phyloP scores from a whole-genome alignment of 1,140 invertebrate genomes.

The Eufriesea mexicana region DNA sequence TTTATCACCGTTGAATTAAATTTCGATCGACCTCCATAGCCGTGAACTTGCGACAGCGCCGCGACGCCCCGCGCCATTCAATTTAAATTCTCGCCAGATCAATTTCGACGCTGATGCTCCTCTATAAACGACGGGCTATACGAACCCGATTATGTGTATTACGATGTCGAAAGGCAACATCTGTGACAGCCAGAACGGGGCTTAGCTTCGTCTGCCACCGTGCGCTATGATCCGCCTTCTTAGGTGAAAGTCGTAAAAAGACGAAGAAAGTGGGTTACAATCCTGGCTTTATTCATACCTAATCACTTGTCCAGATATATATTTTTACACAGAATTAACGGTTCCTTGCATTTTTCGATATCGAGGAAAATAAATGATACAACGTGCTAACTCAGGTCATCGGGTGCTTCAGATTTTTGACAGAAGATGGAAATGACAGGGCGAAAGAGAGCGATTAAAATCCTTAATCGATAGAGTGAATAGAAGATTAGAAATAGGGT shows the following conservation, averaged over 20 bases:
- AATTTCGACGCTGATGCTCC: neutral
- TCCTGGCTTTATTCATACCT: too few relatives aligned
- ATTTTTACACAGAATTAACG: too few relatives aligned
- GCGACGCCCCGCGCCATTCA: neutral
- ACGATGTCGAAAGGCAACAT: neutral
- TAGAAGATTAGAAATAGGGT: too few relatives aligned
- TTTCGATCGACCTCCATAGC: constrained; percentile 18
- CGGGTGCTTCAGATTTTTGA: too few relatives aligned
- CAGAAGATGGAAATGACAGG: too few relatives aligned
- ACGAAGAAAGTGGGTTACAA: neutral
- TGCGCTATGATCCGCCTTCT: neutral
- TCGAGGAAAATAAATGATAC: too few relatives aligned
- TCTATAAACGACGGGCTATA: neutral
- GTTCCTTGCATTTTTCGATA: too few relatives aligned
- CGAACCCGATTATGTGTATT: too few relatives aligned
- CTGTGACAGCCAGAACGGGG: constrained; percentile 1
- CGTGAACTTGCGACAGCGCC: constrained; percentile 14
- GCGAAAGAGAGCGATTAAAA: too few relatives aligned
- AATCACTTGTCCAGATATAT: too few relatives aligned
- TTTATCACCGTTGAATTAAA: constrained; percentile 19
- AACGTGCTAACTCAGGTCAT: too few relatives aligned
- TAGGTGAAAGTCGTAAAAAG: constrained; percentile 27
- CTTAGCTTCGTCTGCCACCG: neutral
- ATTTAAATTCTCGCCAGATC: constrained; percentile 16
- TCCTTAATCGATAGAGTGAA: too few relatives aligned